Conservation (phyloP, 1,140 invertebrate species). For the Leptestheria dahalacensis region DNA sequence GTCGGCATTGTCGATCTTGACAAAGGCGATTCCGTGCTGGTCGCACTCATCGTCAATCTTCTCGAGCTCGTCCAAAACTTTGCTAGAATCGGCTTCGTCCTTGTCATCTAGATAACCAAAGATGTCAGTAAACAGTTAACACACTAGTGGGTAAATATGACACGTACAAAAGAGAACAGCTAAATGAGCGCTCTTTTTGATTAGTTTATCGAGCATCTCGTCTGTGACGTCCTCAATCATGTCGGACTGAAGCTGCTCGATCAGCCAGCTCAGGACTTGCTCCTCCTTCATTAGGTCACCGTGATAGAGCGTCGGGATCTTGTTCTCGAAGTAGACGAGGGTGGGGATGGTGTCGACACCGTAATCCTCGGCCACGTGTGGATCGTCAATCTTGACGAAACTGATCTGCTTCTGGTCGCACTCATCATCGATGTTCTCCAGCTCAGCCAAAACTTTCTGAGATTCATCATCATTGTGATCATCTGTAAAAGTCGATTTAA, state of each 20-base stretch:
- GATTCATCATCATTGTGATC: conserved; percentile 63
- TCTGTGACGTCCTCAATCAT: conserved; percentile 91
- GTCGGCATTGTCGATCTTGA: conserved; percentile 74
- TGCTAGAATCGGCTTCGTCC: conserved; percentile 22
- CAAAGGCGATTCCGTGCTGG: conserved; percentile 65
- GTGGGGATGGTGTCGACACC: conserved; percentile 69
- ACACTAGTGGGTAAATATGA: neutral
- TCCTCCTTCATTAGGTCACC: conserved; percentile 81
- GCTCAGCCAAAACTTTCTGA: conserved; percentile 48
- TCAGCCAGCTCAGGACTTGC: conserved; percentile 73
- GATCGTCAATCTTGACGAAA: conserved; percentile 83
- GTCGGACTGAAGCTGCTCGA: conserved; percentile 71
- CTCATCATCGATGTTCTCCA: conserved; percentile 86
- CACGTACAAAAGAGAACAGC: conserved; percentile 85
- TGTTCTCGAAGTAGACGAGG: conserved; percentile 83
- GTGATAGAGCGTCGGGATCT: conserved; percentile 81
- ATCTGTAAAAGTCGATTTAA: no score
- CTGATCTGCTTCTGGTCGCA: conserved; percentile 80
- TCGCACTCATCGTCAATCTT: conserved; percentile 29
- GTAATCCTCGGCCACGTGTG: conserved; percentile 62
- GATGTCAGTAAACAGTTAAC: neutral
- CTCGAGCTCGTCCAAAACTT: conserved; percentile 27
- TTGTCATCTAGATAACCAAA: conserved; percentile 25
- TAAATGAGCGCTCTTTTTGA: conserved; percentile 72
- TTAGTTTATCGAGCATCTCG: conserved; percentile 77